These are phyloP conservation scores for Epinotia demarniana DNA, from an alignment of 2,888 invertebrate genomes.

Conservation along the genomic window DNA sequence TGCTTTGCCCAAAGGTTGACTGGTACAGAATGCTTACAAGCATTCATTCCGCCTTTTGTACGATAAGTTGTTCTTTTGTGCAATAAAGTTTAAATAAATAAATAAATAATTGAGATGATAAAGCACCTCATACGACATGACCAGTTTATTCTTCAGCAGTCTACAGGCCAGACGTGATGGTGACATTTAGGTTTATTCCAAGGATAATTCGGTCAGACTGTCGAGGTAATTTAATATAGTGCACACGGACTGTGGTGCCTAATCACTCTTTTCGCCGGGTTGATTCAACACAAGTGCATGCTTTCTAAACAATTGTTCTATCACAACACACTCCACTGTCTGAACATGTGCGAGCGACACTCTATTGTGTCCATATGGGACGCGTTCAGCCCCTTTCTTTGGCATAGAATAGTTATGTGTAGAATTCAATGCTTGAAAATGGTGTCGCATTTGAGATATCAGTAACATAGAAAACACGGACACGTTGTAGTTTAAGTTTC, in stretches of 20 bases:
- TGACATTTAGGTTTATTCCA: background rate
- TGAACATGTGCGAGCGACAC: constrained; percentile 50
- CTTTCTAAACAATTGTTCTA: constrained; percentile 42
- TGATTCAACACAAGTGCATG: constrained; percentile 28
- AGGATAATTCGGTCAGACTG: background rate
- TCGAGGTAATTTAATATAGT: background rate
- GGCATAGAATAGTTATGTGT: constrained; percentile 5
- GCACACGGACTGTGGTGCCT: background rate
- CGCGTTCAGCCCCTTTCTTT: constrained; percentile 43
- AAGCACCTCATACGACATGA: no score
- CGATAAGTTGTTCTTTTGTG: no score
- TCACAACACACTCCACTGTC: constrained; percentile 42
- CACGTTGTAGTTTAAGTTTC: no score
- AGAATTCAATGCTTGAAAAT: background rate
- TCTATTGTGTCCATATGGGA: constrained; percentile 56
- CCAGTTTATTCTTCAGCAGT: no score
- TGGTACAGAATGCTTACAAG: no score
- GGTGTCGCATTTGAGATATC: background rate
- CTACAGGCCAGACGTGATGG: no score
- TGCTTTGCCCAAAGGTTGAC: no score
- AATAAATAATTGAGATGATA: no score
- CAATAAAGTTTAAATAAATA: no score
- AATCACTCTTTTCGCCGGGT: constrained; percentile 19
- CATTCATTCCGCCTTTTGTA: no score
- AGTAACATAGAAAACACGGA: background rate